Percentiles rank a stretch among this genome's conserved stretches.
phyloP scores from a whole-genome alignment of 2,888 invertebrate species.

The Diplolepis rosae region DNA sequence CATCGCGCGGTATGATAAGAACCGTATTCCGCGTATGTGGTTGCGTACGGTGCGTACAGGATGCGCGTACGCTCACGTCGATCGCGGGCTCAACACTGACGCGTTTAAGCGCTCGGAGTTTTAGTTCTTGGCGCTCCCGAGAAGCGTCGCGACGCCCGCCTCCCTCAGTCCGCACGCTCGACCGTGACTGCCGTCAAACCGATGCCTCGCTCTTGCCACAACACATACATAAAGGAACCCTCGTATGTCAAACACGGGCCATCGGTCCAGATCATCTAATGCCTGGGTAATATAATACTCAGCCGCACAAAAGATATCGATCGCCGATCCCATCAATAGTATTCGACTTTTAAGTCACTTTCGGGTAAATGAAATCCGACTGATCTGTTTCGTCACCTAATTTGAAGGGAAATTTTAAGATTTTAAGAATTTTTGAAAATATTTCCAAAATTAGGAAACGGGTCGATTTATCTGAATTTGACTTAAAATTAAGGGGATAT shows the following conservation, averaged over 20 bases:
- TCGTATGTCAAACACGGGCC: slow-evolving; percentile 46
- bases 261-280: slow-evolving; percentile 44
- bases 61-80: slow-evolving; percentile 70
- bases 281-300: slow-evolving; percentile 28
- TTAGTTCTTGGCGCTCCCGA: slow-evolving; percentile 70
- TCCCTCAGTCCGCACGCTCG: slow-evolving; percentile 40
- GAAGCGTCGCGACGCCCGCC: slow-evolving; percentile 69
- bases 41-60: slow-evolving; percentile 51
- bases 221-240: slow-evolving; percentile 40
- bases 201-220: slow-evolving; percentile 51
- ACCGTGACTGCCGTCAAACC: slow-evolving; percentile 46
- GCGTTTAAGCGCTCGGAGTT: slow-evolving; percentile 64
- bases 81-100: slow-evolving; percentile 72
- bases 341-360: slow-evolving; percentile 5
- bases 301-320: slow-evolving; percentile 14
- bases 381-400: not conserved
- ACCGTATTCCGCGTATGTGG: slow-evolving; percentile 28
- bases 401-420: too few species aligned
- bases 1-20: slow-evolving; percentile 33
- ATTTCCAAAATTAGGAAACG: too few species aligned
- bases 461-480: too few species aligned
- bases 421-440: too few species aligned
- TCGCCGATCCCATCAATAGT: slow-evolving; percentile 11
- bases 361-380: not conserved
- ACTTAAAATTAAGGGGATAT: too few species aligned